Percentiles rank a stretch among this genome's conserved stretches.
These are phyloP conservation scores for Salarias fasciatus DNA, from an alignment of 2,797 vertebrate genomes.

Conservation along the genomic window DNA sequence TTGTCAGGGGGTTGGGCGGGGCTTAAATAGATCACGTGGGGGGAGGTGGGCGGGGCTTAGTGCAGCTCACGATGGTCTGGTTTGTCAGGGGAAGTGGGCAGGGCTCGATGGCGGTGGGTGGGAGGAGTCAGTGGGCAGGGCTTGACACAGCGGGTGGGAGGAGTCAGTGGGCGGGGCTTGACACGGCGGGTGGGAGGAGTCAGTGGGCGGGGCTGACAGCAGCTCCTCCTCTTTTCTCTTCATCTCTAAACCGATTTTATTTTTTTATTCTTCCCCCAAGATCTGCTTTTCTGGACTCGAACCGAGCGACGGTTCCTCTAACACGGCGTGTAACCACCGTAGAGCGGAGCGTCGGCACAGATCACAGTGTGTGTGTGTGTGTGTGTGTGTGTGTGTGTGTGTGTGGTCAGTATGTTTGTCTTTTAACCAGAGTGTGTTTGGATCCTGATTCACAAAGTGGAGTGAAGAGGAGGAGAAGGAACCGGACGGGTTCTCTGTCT, in stretches of 20 bases:
- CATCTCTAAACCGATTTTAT: conserved; percentile 61
- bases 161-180: too few relatives aligned
- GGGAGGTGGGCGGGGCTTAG: too few relatives aligned
- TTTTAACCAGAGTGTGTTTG: conserved; percentile 98
- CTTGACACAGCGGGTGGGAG: too few relatives aligned
- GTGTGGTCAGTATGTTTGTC: conserved; percentile 92
- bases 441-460: conserved; percentile 93
- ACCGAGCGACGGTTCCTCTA: conserved; percentile 89
- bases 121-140: too few relatives aligned
- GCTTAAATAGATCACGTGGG: too few relatives aligned
- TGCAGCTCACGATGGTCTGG: too few relatives aligned
- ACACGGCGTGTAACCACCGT: too few relatives aligned
- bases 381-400: conserved; percentile 42
- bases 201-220: conserved; percentile 53
- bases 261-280: conserved; percentile 77
- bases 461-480: conserved; percentile 92
- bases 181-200: conserved; percentile 70
- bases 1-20: too few relatives aligned
- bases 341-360: too few relatives aligned
- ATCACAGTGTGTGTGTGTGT: conserved; percentile 24
- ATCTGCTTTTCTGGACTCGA: conserved; percentile 61
- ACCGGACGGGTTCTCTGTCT: too few relatives aligned
- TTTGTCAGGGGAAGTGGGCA: too few relatives aligned
- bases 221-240: conserved; percentile 83
- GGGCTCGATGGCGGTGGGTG: too few relatives aligned